Conservation (phyloP, 2,888 invertebrate species). For the Dasypogon diadema region DNA sequence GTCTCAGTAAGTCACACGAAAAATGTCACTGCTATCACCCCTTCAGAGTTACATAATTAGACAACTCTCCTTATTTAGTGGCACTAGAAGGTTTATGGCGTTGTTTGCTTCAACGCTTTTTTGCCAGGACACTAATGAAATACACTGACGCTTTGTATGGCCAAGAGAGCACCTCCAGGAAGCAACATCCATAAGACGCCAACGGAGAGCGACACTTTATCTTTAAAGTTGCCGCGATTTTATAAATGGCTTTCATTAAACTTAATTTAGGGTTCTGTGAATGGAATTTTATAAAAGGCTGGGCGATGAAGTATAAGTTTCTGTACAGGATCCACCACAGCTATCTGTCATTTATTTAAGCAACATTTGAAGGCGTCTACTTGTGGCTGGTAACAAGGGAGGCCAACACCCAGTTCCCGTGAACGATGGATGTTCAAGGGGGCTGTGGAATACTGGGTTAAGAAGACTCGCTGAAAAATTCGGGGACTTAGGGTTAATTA, state of each 20-base stretch:
- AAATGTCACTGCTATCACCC: slow-evolving; percentile 43
- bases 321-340: slow-evolving; percentile 7
- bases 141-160: slow-evolving; percentile 6
- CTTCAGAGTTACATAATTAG: slow-evolving; percentile 45
- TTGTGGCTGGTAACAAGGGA: not conserved
- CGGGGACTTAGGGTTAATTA: too few relatives aligned
- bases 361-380: slow-evolving; percentile 15
- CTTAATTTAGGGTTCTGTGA: slow-evolving; percentile 49
- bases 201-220: slow-evolving; percentile 12
- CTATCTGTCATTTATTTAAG: slow-evolving; percentile 47
- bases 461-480: too few relatives aligned
- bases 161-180: not conserved
- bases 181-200: not conserved
- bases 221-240: slow-evolving; percentile 50
- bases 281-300: slow-evolving; percentile 51
- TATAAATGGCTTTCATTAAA: slow-evolving; percentile 53
- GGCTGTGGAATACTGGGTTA: too few relatives aligned
- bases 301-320: slow-evolving; percentile 17
- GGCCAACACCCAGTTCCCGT: too few relatives aligned
- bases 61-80: slow-evolving; percentile 47
- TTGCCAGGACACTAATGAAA: slow-evolving; percentile 34
- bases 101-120: slow-evolving; percentile 29
- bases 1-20: slow-evolving; percentile 47
- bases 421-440: too few relatives aligned
- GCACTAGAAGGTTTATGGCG: slow-evolving; percentile 43